phyloP scores from a whole-genome alignment of 1,140 invertebrate species.

The Pogonognathellus flavescens region DNA sequence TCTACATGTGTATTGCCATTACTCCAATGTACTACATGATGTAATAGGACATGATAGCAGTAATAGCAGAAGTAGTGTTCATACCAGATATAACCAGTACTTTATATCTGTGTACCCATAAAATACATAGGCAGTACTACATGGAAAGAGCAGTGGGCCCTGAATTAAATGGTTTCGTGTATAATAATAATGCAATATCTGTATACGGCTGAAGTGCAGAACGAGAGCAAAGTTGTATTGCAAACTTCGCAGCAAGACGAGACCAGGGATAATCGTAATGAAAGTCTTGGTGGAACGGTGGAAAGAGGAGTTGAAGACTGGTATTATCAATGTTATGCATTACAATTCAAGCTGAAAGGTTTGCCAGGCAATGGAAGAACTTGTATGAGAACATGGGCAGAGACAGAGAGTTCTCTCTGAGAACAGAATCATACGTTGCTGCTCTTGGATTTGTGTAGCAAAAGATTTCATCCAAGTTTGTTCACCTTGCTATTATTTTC shows the following conservation, averaged over 20 bases:
- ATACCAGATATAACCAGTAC: no score
- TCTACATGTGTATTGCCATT: neutral
- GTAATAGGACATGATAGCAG: neutral
- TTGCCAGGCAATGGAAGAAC: neutral
- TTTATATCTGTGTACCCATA: no score
- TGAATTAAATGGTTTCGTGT: no score
- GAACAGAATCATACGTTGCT: constrained; percentile 18
- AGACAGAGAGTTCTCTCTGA: neutral
- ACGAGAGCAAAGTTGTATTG: constrained; percentile 3
- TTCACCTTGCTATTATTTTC: constrained; percentile 57
- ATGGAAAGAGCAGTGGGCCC: no score
- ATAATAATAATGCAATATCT: no score
- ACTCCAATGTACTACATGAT: neutral
- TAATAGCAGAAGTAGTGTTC: no score
- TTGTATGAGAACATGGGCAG: neutral
- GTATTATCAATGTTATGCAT: neutral
- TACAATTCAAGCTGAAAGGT: neutral
- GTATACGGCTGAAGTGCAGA: neutral
- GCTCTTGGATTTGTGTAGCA: no score
- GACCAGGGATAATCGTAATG: neutral
- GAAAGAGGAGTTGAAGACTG: neutral
- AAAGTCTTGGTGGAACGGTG: neutral
- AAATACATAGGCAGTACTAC: no score
- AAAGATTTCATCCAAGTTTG: constrained; percentile 53
- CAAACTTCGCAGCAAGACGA: neutral